Base-by-base conservation (phyloP, 1,140 invertebrate genomes). In the Drosophila repletoides region DNA sequence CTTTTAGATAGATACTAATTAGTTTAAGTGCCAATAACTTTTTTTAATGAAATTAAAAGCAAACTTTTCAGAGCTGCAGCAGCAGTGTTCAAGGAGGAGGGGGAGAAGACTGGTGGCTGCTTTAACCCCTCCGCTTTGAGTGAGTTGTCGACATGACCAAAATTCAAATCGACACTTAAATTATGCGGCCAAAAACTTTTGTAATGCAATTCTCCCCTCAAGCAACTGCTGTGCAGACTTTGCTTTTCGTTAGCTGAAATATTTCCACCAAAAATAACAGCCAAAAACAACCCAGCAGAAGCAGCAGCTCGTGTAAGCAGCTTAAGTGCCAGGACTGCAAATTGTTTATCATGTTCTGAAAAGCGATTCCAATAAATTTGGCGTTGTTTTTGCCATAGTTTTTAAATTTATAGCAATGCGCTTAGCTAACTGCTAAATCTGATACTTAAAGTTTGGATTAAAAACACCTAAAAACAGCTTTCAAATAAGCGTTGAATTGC, bases 131-230 rank as follows among this genome's bases (percentile, higher is more conserved):
- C 1, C 21, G 21, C 6, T 59, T 49, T 14, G 3, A 29, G 12
- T 19, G 12, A 5, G 21, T 14, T 36, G 22, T 58, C 19, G 24
- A 59, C 61, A 41, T 33, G 43, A 61, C 34, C 34, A 10, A 65
- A 69, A 56, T 65, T 55, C 60, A 36, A 69, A 51, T 65, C 51
- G 34, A 45, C 66, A 43, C 51, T 69, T 43, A 43, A 51, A 49
- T 49, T 49, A 55, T 49, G 43, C 17, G 22, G 41, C 40, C n/a
- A n/a, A 17, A 69, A 69, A 63, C 26, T 69, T 69, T 49, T 48
- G 22, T 41, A 41, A 26, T 63, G 65, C 58, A 53, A 46, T 61
- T 61, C 52, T 10, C 26, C 49, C 45, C 26, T 41, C 14, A 29
- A 49, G 43, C 10, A 65, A 29, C 12, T 45, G 3, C 19, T 38